phyloP scores from a whole-genome alignment of 2,113 vertebrate genomes.

The Acrocephalus arundinaceus region DNA sequence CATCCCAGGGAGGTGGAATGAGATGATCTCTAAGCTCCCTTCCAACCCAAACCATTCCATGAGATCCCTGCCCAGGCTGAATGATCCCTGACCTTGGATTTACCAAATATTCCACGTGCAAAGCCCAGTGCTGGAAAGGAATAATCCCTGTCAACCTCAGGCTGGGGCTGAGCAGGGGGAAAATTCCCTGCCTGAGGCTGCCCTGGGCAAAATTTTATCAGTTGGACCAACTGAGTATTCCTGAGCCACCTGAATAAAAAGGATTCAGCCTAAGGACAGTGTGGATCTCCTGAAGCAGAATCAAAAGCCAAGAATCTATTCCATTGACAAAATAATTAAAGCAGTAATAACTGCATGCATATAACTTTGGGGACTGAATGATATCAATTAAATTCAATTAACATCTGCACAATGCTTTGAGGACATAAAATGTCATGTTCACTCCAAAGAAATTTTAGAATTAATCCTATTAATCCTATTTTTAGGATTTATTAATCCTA shows the following conservation, averaged over 20 bases:
- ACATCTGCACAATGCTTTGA: background rate
- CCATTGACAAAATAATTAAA: slow-evolving; percentile 12
- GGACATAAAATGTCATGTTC: background rate
- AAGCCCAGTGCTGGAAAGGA: background rate
- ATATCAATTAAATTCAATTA: slow-evolving; percentile 55
- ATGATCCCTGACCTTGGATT: background rate
- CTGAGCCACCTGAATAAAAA: background rate
- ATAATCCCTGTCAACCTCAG: background rate
- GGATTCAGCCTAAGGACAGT: background rate
- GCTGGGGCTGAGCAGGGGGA: background rate
- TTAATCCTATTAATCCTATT: slow-evolving; percentile 42
- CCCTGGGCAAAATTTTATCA: background rate
- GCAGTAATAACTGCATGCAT: slow-evolving; percentile 10
- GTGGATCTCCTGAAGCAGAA: background rate
- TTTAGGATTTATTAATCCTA: slow-evolving; percentile 41
- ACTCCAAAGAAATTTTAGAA: background rate
- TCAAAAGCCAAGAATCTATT: background rate
- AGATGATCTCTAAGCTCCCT: background rate
- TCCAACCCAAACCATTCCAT: background rate
- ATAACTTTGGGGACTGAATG: background rate
- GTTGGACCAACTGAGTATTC: background rate
- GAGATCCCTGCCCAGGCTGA: background rate
- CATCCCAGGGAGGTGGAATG: background rate
- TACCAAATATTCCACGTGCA: background rate
- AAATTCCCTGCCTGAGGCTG: background rate